A percentile compares a stretch with the other conserved stretches of the same genome.
Conservation (phyloP, 2,888 invertebrate genomes). For the Heliothis peltigera region DNA sequence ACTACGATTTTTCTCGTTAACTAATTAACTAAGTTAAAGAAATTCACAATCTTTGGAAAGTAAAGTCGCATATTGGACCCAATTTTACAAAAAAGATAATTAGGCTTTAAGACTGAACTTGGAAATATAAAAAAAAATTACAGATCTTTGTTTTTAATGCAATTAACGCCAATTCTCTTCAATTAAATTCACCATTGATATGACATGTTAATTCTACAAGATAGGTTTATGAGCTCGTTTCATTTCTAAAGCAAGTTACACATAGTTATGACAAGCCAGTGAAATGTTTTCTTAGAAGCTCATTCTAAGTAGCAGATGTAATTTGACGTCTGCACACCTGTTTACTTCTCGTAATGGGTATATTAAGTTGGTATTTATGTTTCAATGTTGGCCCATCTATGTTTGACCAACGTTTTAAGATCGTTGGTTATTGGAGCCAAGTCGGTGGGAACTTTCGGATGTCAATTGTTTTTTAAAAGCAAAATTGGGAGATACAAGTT, state of each 20-base stretch:
- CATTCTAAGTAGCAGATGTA: conserved; percentile 33
- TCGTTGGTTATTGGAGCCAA: not conserved
- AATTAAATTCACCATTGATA: conserved; percentile 1
- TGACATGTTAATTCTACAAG: conserved; percentile 20
- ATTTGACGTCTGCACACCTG: conserved; percentile 53
- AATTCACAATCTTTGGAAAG: too few relatives aligned
- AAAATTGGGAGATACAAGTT: too few relatives aligned
- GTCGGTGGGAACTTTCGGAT: not conserved
- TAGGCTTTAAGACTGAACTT: too few relatives aligned
- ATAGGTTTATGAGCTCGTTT: conserved; percentile 43
- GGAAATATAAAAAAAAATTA: too few relatives aligned
- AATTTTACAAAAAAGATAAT: too few relatives aligned
- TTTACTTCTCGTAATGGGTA: conserved; percentile 31
- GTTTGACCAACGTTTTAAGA: not conserved
- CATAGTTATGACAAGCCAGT: conserved; percentile 26
- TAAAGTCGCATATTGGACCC: too few relatives aligned
- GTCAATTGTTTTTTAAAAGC: not conserved
- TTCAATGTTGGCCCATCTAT: conserved; percentile 5
- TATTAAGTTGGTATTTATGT: conserved; percentile 11
- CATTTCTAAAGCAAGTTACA: conserved; percentile 16
- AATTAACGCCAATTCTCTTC: conserved; percentile 6
- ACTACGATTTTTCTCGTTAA: not conserved
- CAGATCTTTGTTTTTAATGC: not conserved
- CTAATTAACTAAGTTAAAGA: not conserved
- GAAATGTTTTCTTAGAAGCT: conserved; percentile 52